Evolutionary conservation across 2,113 vertebrate species (phyloP).

Genomic region (Cryptotis parvus): DNA sequence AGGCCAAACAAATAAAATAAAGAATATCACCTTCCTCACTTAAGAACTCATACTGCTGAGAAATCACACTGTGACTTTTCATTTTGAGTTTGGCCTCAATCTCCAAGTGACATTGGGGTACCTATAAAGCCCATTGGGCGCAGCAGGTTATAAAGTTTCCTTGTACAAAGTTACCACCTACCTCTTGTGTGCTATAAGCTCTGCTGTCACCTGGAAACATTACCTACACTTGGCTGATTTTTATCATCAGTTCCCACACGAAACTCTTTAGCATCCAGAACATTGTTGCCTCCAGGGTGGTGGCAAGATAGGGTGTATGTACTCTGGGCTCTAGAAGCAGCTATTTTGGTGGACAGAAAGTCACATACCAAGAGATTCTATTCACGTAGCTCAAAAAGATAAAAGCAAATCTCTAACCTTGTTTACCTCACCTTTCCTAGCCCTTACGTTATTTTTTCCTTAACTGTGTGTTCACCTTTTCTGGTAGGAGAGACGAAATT

Average conservation of each 20-base stretch:
- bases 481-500: not conserved
- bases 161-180: not conserved
- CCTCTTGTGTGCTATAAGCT: slow-evolving; percentile 48
- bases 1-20: no score
- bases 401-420: slow-evolving; percentile 37
- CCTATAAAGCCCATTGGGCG: not conserved
- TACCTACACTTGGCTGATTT: slow-evolving; percentile 80
- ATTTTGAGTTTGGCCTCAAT: slow-evolving; percentile 76
- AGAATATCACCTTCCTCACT: slow-evolving; percentile 43
- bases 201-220: slow-evolving; percentile 80
- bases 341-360: slow-evolving; percentile 47
- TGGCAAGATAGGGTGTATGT: not conserved
- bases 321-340: accelerated
- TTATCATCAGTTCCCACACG: slow-evolving; percentile 80
- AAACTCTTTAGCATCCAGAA: slow-evolving; percentile 68
- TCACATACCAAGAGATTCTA: slow-evolving; percentile 66
- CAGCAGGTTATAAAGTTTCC: not conserved
- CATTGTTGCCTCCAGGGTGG: not conserved
- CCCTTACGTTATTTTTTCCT: not conserved
- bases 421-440: not conserved
- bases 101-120: not conserved
- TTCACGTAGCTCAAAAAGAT: slow-evolving; percentile 44
- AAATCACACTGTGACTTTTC: slow-evolving; percentile 61
- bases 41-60: slow-evolving; percentile 27
- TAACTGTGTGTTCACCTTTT: not conserved